These are phyloP conservation scores for Felis chaus DNA, from an alignment of 2,113 vertebrate genomes.

Conservation along the genomic window DNA sequence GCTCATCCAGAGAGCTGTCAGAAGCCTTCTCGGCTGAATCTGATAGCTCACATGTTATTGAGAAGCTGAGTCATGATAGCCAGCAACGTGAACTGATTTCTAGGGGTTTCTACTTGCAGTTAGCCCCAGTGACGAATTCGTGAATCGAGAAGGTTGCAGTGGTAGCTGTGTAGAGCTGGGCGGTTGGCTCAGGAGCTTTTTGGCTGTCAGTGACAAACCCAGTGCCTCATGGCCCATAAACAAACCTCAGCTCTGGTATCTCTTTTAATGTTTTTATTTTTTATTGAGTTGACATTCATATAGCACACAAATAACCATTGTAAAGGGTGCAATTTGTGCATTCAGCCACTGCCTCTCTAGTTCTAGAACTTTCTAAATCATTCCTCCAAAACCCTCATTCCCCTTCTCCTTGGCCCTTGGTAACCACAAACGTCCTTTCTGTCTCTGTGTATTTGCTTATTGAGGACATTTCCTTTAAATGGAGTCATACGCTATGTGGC, in stretches of 20 bases:
- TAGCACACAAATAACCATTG: neutral
- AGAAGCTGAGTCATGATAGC: neutral
- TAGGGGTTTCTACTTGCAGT: too few relatives aligned
- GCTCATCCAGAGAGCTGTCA: accelerated
- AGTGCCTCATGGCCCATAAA: accelerated
- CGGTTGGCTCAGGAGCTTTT: accelerated
- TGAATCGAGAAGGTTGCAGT: accelerated
- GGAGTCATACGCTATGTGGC: neutral
- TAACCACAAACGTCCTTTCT: neutral
- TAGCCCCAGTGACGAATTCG: neutral
- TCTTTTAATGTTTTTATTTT: neutral
- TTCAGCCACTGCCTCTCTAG: neutral
- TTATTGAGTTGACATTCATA: neutral
- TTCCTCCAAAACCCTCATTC: neutral
- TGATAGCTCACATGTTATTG: neutral
- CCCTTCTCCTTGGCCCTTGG: neutral
- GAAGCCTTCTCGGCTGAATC: neutral
- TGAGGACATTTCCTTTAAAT: neutral
- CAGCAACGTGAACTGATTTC: neutral
- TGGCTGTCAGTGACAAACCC: neutral
- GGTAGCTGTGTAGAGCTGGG: accelerated
- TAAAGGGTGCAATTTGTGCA: neutral
- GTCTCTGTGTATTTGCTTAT: neutral
- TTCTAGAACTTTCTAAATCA: neutral
- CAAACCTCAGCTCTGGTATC: neutral